Evolutionary conservation across 2,113 vertebrate genomes (phyloP), one percentile per base, ranked within the genome.

Genomic region (Nyctereutes procyonoides): DNA sequence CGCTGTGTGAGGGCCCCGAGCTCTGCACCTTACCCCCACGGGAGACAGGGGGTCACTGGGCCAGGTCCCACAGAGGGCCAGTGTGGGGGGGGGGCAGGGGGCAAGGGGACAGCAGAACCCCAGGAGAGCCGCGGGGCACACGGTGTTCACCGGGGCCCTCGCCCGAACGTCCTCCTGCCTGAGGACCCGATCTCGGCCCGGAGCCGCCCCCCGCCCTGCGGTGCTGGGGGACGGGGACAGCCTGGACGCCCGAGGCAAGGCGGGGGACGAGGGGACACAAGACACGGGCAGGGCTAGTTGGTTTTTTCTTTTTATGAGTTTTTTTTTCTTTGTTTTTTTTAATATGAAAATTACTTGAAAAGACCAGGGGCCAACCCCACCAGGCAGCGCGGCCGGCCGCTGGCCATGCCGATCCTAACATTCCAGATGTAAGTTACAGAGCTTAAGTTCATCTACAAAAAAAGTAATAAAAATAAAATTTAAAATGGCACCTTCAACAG

Each of bases 401-500:
- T 96, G 97, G 95, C 98, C 96, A 20, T 95, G 94, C 97, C 97
- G 92, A 96, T 95, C 98, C 97, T 97, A 93, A 98, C 98, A 98
- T 98, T 98, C 98, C 98, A 97, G 98, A 98, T 97, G 98, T 97
- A 97, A 98, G 98, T 97, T 97, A 98, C 98, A 99, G 97, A 98
- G 97, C 96, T 97, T 96, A 98, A 98, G 97, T 98, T 98, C 98
- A 99, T 98, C 98, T 99, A 99, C 99, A 99, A 99, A 99, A 98
- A 98, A 98, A 98, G 98, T 95, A 98, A 98, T 98, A 99, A 98
- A 98, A 99, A 98, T 98, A 98, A 99, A 99, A 98, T 98, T 67
- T 98, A 99, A 99, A 99, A 99, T 98, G 99, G 98, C 98, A 99
- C 99, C 97, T 93, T 98, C 98, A 98, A 99, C 98, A 98, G 98